These are phyloP conservation scores for Sitodiplosis mosellana DNA, from an alignment of 1,140 invertebrate genomes.

Conservation along the genomic window DNA sequence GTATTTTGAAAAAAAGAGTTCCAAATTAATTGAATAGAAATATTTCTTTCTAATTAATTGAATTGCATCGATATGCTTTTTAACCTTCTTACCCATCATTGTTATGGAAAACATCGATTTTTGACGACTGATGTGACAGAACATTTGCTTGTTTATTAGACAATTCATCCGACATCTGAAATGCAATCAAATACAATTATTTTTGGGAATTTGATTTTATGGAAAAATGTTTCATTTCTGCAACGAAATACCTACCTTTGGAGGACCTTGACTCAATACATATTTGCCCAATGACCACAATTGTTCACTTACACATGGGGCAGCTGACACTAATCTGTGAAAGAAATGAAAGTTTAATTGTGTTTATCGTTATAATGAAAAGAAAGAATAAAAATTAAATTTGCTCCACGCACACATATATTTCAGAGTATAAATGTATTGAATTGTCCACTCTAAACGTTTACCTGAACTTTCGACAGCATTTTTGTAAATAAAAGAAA, in stretches of 20 bases:
- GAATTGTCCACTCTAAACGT: background rate
- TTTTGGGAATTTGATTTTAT: background rate
- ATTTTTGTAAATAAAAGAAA: too few species aligned
- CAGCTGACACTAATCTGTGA: conserved; percentile 1
- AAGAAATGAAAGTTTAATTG: too few species aligned
- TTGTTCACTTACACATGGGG: background rate
- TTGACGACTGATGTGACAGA: conserved; percentile 1
- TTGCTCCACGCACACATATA: background rate
- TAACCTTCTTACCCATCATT: background rate
- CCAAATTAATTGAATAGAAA: background rate
- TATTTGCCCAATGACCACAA: conserved; percentile 30
- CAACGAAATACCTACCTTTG: background rate
- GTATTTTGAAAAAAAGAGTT: background rate
- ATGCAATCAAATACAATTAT: background rate
- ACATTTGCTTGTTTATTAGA: background rate
- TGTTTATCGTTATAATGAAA: too few species aligned
- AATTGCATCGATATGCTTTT: too few species aligned
- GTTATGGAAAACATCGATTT: background rate
- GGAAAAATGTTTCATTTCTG: conserved; percentile 4
- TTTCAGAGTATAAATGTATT: background rate
- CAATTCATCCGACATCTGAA: background rate
- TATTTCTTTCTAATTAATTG: too few species aligned
- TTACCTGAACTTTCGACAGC: too few species aligned
- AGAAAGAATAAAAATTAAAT: background rate
- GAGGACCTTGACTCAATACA: conserved; percentile 28